Percentiles rank a stretch among this genome's conserved stretches.
Conservation (phyloP, 2,888 invertebrate genomes). For the Maniola hyperantus region DNA sequence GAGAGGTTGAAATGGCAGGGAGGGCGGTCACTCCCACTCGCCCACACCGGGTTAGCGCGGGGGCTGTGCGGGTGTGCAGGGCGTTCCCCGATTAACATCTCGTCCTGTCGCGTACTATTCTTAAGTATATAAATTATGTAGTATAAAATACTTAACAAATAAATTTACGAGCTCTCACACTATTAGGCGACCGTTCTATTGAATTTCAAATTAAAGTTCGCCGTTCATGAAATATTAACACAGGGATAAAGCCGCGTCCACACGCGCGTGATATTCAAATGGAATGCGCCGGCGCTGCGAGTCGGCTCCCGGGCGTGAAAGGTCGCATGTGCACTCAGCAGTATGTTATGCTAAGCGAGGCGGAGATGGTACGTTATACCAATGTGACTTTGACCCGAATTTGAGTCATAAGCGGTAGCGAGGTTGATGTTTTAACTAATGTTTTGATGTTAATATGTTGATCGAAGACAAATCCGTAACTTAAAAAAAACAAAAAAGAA, state of each 20-base stretch:
- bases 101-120: too few species aligned
- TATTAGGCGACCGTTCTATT: slow-evolving; percentile 44
- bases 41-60: too few species aligned
- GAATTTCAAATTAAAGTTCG: slow-evolving; percentile 66
- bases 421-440: not conserved
- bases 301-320: slow-evolving; percentile 50
- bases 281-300: slow-evolving; percentile 58
- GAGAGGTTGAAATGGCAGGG: too few species aligned
- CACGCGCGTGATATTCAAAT: slow-evolving; percentile 60
- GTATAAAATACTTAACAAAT: too few species aligned
- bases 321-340: slow-evolving; percentile 58
- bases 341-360: slow-evolving; percentile 64
- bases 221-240: slow-evolving; percentile 73
- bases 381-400: slow-evolving; percentile 47
- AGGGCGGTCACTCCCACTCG: too few species aligned
- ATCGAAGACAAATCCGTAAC: not conserved
- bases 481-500: not conserved
- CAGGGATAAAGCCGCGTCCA: slow-evolving; percentile 53
- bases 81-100: too few species aligned
- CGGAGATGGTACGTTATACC: slow-evolving; percentile 49
- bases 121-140: too few species aligned
- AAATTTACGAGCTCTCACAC: not conserved
- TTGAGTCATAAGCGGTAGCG: slow-evolving; percentile 43
- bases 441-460: not conserved
- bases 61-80: too few species aligned